Base-by-base conservation (phyloP, 2,888 invertebrate species). In the Cheilosia pagana region DNA sequence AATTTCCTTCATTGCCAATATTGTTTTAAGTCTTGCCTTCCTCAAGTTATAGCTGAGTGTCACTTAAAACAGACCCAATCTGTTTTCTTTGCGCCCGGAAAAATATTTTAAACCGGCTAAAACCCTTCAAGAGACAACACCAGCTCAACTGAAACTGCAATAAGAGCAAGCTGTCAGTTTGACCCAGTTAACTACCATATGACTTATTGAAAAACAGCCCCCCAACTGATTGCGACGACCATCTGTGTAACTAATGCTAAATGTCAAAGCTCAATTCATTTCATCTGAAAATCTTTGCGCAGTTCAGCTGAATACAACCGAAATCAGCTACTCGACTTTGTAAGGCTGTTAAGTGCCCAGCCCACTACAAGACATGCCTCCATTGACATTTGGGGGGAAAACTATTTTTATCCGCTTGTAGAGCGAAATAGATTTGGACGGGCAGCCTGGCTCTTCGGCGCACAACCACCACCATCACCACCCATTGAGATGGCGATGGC, bases 231-330 rank as follows among this genome's bases (percentile, higher is more conserved):
- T 45, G 43, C n/a, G 43, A 8, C 21, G 3, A 21, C 23, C 12
- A 10, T 14, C 16, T 21, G 21, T 48, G 48, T 25, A 59, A 21
- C 41, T 59, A 53, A 43, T 14, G n/a, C 45, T 25, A 67, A 82
- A 82, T 82, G 82, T 77, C 82, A 82, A 72, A 82, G 77, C 43
- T 82, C 70, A 77, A 67, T 60, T 55, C 71, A 65, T 75, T 74
- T 75, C 31, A 79, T 67, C 48, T 68, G 1, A 16, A 74, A 62
- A 12, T 76, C 65, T 59, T 16, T 4, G 16, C 23, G 16, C 23
- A 31, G 48, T 50, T 53, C 50, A 71, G 31, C 16, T 23, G 43
- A 60, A 60, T 14, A 52, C 77, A 67, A 48, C 43, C 31, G 19
- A 74, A 72, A 12, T 48, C 50, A 14, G 79, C 83, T 75, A 79